Conservation (phyloP, 2,888 invertebrate genomes). For the Mesorhabditis spiculigera region DNA sequence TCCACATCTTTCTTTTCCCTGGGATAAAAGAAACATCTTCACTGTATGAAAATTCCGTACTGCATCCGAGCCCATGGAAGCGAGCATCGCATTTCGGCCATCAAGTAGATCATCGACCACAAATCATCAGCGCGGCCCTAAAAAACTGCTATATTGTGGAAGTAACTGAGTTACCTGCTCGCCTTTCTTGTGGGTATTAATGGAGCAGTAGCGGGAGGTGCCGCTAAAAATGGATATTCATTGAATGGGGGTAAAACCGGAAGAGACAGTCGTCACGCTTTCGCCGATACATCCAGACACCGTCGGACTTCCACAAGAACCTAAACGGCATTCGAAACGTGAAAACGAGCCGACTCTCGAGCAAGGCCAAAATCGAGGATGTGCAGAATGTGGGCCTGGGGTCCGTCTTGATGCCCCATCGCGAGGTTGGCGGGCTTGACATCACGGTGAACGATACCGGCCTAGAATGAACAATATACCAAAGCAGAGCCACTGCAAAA, state of each 20-base stretch:
- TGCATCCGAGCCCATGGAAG: conserved; percentile 31
- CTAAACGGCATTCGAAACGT: conserved; percentile 1
- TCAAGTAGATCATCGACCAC: conserved; percentile 38
- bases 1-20: conserved; percentile 28
- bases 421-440: conserved; percentile 42
- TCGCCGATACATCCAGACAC: neutral
- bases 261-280: neutral
- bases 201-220: conserved; percentile 35
- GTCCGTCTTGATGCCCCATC: conserved; percentile 18
- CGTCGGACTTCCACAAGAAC: neutral
- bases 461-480: conserved; percentile 9
- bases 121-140: conserved; percentile 36
- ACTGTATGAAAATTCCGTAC: neutral
- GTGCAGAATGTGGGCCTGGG: conserved; percentile 29
- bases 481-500: neutral
- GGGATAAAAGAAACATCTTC: neutral
- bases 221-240: conserved; percentile 19
- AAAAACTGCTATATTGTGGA: conserved; percentile 17
- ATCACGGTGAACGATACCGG: conserved; percentile 35
- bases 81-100: conserved; percentile 35
- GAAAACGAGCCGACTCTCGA: conserved; percentile 22
- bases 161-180: conserved; percentile 14
- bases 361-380: conserved; percentile 40
- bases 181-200: conserved; percentile 26
- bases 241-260: neutral